These are phyloP conservation scores for Martes martes DNA, from an alignment of 2,113 vertebrate species.

Conservation along the genomic window DNA sequence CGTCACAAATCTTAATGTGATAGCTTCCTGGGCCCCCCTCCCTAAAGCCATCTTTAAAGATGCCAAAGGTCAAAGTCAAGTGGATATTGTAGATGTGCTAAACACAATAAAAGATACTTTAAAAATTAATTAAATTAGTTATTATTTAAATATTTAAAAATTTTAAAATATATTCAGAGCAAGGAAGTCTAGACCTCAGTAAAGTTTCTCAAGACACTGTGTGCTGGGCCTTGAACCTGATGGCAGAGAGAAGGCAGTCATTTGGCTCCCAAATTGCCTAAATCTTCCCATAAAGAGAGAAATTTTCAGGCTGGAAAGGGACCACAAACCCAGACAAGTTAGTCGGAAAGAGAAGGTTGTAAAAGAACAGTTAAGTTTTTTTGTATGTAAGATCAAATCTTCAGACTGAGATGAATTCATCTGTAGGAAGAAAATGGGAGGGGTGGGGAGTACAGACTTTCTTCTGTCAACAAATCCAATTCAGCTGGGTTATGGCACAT, in stretches of 20 bases:
- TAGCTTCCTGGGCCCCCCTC: background rate
- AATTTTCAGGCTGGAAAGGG: background rate
- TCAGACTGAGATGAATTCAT: background rate
- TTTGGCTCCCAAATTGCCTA: background rate
- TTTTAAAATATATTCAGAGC: background rate
- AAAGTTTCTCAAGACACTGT: background rate
- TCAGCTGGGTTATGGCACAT: background rate
- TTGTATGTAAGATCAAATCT: background rate
- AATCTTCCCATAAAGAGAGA: background rate
- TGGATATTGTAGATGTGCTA: background rate
- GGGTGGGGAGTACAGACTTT: background rate
- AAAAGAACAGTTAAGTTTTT: background rate
- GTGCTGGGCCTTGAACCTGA: background rate
- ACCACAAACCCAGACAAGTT: background rate
- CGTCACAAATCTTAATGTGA: slow-evolving; percentile 22
- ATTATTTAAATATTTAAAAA: too few relatives aligned
- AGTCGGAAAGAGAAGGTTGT: background rate
- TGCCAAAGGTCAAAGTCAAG: background rate
- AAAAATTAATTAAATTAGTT: background rate
- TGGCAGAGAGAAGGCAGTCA: background rate
- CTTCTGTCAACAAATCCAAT: background rate
- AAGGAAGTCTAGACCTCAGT: background rate
- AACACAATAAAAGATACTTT: background rate
- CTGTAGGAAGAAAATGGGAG: background rate
- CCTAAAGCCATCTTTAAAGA: background rate